Conservation (phyloP, 1,140 invertebrate species). For the Aphelenchoides avenae region DNA sequence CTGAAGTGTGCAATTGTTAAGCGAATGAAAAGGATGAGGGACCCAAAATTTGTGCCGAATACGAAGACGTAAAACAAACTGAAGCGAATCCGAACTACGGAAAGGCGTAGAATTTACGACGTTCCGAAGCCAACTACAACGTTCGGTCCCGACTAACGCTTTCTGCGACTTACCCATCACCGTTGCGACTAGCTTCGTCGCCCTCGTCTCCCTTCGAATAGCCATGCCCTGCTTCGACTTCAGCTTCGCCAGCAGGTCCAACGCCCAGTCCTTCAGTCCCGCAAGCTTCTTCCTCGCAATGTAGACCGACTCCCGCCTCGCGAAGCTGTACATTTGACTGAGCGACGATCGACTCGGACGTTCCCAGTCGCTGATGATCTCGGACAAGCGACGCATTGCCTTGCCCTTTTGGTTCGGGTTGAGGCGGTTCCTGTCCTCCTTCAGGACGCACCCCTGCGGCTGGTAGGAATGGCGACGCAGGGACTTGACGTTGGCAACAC, state of each 20-base stretch:
- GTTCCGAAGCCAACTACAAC: too few relatives aligned
- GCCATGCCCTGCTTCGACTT: slow-evolving; percentile 59
- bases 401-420: background rate
- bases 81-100: too few relatives aligned
- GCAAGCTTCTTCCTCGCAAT: slow-evolving; percentile 58
- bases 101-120: background rate
- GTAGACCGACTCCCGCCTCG: slow-evolving; percentile 54
- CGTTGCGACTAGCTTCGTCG: slow-evolving; percentile 57
- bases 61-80: slow-evolving; percentile 9
- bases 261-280: slow-evolving; percentile 58
- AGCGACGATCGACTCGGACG: slow-evolving; percentile 52
- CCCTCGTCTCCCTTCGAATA: slow-evolving; percentile 54
- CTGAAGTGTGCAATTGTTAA: too few relatives aligned
- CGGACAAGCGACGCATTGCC: slow-evolving; percentile 55
- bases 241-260: slow-evolving; percentile 57
- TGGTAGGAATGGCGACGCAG: slow-evolving; percentile 24
- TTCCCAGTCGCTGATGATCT: slow-evolving; percentile 58
- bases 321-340: slow-evolving; percentile 55
- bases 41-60: slow-evolving; percentile 5
- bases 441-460: slow-evolving; percentile 3
- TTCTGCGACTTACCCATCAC: slow-evolving; percentile 58
- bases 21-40: background rate
- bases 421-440: background rate
- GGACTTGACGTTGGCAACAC: slow-evolving; percentile 13
- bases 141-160: too few relatives aligned